Evolutionary conservation across 2,888 invertebrate species (phyloP), one percentile per base, ranked within the genome.

Genomic region (Drosophila cyrtoloma): DNA sequence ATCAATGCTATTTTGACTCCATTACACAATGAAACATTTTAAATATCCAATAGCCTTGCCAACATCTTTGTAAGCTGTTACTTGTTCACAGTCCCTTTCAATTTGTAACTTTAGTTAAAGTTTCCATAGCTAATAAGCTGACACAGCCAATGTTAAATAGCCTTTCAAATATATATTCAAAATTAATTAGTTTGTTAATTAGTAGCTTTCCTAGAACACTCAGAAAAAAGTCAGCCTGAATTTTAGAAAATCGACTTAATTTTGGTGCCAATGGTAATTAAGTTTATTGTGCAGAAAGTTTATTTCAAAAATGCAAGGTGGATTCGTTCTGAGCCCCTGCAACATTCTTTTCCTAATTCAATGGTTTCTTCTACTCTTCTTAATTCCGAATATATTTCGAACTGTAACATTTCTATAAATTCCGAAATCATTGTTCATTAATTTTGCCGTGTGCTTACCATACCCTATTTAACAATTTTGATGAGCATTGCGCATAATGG

Each of bases 401-500:
- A 42, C n/a, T 5, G n/a, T 42, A 2, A 26, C 26, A 26, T 26
- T 47, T 26, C 7, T 19, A 5, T 19, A 12, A 19, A 51, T 28
- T 26, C 7, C 16, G 9, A 26, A 47, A 26, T 9, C 9, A 47
- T 16, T 22, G 9, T 22, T 22, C 2, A 9, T 9, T 5, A 22
- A 47, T 47, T 47, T 26, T 16, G 16, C 16, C 44, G 3, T 30
- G 28, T 19, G 19, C 19, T 42, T 16, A 10, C 16, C 58, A 30
- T 22, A 32, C 3, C n/a, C 30, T 28, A 19, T 10, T 10, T 26
- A 9, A 10, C 3, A 37, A 44, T 28, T 33, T 28, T 26, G 28
- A 44, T 28, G 33, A 44, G 26, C 10, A 58, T 16, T 26, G 5
- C 28, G 61, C 35, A 33, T 69, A 72, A 71, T 76, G 47, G 50